Conservation (phyloP, 35 echinoderm and acorn worm species). For the Ophioderma brevispina region DNA sequence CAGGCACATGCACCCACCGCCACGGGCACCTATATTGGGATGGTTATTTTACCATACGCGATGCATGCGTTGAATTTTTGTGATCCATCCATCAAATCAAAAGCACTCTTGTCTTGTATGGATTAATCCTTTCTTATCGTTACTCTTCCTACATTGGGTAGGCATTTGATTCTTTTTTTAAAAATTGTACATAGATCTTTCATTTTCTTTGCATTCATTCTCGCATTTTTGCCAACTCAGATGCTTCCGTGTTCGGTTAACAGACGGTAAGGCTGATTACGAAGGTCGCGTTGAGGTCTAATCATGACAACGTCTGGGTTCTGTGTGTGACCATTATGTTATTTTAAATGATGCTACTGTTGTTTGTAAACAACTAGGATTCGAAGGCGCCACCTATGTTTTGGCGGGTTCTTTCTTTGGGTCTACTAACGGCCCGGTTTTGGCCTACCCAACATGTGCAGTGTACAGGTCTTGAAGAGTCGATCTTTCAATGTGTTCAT, state of each 20-base stretch:
- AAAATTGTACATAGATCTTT: too few relatives aligned
- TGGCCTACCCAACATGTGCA: not conserved
- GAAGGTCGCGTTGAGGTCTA: conserved; percentile 31
- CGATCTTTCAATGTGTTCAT: not conserved
- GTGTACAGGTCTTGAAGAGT: not conserved
- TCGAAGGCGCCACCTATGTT: not conserved
- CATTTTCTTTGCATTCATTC: too few relatives aligned
- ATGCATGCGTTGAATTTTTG: too few relatives aligned
- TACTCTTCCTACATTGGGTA: too few relatives aligned
- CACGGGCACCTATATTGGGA: too few relatives aligned
- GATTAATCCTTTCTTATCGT: too few relatives aligned
- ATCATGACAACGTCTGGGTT: conserved; percentile 21
- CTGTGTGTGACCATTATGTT: conserved; percentile 28
- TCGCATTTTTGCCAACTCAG: not conserved
- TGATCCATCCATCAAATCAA: too few relatives aligned
- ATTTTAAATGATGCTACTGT: conserved; percentile 17
- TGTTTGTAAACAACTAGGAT: conserved; percentile 18
- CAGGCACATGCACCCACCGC: too few relatives aligned
- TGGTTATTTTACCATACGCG: too few relatives aligned
- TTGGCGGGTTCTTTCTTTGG: not conserved
- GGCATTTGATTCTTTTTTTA: too few relatives aligned
- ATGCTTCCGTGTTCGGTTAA: not conserved
- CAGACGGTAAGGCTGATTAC: not conserved
- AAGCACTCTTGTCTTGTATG: too few relatives aligned
- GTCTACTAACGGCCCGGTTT: not conserved